Evolutionary conservation across 92 coral and sea anemone species (phyloP), one percentile per base, ranked within the genome.

Genomic region (Actinernus sp.): DNA sequence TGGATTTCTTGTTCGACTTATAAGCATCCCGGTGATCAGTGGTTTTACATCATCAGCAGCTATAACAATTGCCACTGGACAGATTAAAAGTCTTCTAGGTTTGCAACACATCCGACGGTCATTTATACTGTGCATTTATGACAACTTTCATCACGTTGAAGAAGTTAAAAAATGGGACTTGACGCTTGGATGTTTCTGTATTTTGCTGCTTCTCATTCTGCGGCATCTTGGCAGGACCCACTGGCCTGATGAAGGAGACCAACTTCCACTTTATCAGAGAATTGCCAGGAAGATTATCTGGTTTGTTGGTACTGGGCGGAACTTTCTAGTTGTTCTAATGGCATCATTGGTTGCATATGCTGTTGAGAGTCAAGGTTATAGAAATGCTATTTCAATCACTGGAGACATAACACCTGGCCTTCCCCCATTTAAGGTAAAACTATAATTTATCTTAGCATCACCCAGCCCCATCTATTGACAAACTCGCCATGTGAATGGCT

Each of bases 41-140:
- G 97, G 95, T 36, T 95, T 95, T 65, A 92, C 95, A 12, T 91
- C 99, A 6, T 61, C 97, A 6, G 99, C 99, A 57, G 99, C 99
- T 8, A 80, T 95, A 32, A 84, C 83, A 26, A 95, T 95, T 43
- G 99, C 82, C 19, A 66, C 51, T 44, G 81, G 95, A 31, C 99
- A 95, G 58, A 67, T 95, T 13, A 91, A 91, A 60, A 47, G 55
- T 21, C 23, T 95, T 28, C 71, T 95, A 7, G 99, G 99, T 31
- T 66, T 95, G 45, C 23, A 82, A 2, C 30, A 84, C 23, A 79
- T 91, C 26, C 73, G 92, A 39, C 68, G 97, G 57, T 62, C 58
- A 1, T 95, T 95, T 52, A 45, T 66, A 31, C 49, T 40, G 17
- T 79, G 93, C 32, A 24, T 91, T n/a, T 57, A 61, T 25, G 86